Evolutionary conservation across 2,888 invertebrate species (phyloP), one percentile per base, ranked within the genome.

Genomic region (Pandemis heparana): DNA sequence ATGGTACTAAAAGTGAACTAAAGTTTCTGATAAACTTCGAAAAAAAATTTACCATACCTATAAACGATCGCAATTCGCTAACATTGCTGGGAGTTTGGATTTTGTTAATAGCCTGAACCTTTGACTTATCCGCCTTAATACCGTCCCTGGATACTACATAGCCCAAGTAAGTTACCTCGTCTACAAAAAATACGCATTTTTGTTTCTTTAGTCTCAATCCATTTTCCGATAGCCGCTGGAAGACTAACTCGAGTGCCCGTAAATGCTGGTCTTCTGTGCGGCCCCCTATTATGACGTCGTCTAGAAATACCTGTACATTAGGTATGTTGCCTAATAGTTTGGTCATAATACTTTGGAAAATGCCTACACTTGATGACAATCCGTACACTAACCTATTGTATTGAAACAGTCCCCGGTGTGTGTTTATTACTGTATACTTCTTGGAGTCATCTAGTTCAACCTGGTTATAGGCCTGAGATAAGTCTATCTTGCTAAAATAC

Each of bases 391-490:
- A n/a, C 4, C 71, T 48, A 8, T 38, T 61, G 16, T 72, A 71
- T 41, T 51, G 46, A 41, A 61, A 71, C n/a, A 71, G 43, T 4
- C 71, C 71, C 1, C 71, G 38, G 48, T 53, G 71, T 5, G 62
- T 63, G 18, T 71, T 71, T 8, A 71, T 66, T 10, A 71, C 66
- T 5, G 72, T 72, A 16, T 46, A 68, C 14, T 48, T 68, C 1
- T 43, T 18, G 12, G 48, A 5, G 5, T 71, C 71, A 14, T 53
- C 65, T 12, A 74, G 23, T 10, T 51, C n/a, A 14, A 66, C 23
- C 59, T 70, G 74, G 14, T 70, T 74, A 9, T 70, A 74, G 0
- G 70, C 70, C 14, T 74, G 66, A 1, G 74, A 67, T 0, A 74
- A 48, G n/a, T 74, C 70, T n/a, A 74, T 38, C 18, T 74, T 74